Base-by-base conservation (phyloP, 1,140 invertebrate genomes). In the Meloidogyne chitwoodi region DNA sequence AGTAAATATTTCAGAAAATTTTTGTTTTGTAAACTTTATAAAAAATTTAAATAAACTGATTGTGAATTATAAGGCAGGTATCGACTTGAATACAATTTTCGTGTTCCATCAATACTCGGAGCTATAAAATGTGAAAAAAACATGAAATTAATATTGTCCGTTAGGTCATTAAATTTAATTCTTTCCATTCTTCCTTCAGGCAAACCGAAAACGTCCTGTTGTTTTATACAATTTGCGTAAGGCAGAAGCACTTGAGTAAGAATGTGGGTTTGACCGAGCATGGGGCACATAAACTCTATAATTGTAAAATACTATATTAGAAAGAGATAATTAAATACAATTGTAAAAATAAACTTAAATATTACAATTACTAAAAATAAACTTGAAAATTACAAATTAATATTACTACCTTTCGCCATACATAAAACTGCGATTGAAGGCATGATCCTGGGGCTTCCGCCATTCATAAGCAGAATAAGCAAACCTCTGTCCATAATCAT, bases 381-480 rank as follows among this genome's bases (percentile, higher is more conserved):
- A 38, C 34, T 38, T 38, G 34, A 38, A 38, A 8, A 38, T 38
- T 38, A 38, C 8, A 38, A 38, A 38, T 38, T 38, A 38, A 5
- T 8, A 38, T 38, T 38, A 34, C 68, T 29, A 73, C 71, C 71
- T 74, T 61, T 80, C 82, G 41, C 79, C 81, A 62, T 83, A 81
- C 80, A 85, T 81, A 67, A 85, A 83, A 69, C 87, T 79, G 4
- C 85, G 83, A 68, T 86, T 87, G 76, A 86, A 86, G 10, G 84
- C 66, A 62, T 86, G 81, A 65, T 86, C 85, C 26, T 83, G 81
- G 22, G 85, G 84, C 68, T 87, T 87, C 66, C 80, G 83, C 85
- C 84, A 85, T 78, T 86, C 85, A 68, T 86, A 86, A 14, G 85
- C 85, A 64, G 77, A 80, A 38, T 78, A 73, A 26, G 68, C 38